phyloP scores from a whole-genome alignment of 2,888 invertebrate species.

The Auanema freiburgensis region DNA sequence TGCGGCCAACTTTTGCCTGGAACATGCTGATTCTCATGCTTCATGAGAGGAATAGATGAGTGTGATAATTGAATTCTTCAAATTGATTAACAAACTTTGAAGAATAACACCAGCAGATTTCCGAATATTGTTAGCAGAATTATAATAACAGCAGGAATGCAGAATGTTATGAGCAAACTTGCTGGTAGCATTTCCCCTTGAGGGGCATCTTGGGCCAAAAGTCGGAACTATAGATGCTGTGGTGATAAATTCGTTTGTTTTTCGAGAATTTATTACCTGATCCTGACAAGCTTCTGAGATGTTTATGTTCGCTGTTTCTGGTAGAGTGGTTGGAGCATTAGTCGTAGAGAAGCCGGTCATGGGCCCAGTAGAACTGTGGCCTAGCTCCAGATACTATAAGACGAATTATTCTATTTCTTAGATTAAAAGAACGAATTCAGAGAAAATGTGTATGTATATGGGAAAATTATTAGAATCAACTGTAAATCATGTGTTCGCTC shows the following conservation, averaged over 20 bases:
- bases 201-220: conserved; percentile 17
- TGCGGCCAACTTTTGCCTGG: conserved; percentile 61
- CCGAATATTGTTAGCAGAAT: conserved; percentile 63
- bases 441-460: no score
- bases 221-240: conserved; percentile 12
- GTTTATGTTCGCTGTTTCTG: conserved; percentile 5
- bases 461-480: no score
- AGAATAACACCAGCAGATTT: conserved; percentile 63
- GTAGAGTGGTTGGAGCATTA: no score
- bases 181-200: conserved; percentile 25
- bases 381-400: no score
- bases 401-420: no score
- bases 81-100: conserved; percentile 44
- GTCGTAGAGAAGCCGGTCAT: no score
- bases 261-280: conserved; percentile 12
- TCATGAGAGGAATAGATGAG: conserved; percentile 4
- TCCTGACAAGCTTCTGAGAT: conserved; percentile 20
- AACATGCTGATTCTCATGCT: conserved; percentile 1
- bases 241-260: conserved; percentile 1
- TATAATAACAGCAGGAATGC: conserved; percentile 59
- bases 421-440: no score
- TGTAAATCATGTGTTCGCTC: no score
- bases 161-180: conserved; percentile 37
- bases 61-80: conserved; percentile 2
- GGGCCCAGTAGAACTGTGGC: no score